Evolutionary conservation across 2,113 vertebrate species (phyloP).

Genomic region (Scopus umbretta): DNA sequence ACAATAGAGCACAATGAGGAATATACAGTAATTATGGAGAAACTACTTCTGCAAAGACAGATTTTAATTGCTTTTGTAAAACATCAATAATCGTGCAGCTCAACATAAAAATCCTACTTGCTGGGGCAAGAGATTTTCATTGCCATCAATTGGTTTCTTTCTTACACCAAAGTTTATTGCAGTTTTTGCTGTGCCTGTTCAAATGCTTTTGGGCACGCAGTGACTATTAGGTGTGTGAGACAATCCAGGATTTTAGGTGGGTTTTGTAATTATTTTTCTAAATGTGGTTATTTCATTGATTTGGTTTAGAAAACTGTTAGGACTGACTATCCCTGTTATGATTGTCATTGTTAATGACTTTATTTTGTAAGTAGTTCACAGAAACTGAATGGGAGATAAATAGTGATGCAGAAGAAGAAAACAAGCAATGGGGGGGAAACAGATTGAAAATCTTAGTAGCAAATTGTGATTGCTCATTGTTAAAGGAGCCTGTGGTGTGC

Average conservation of each 20-base stretch:
- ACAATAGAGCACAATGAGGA: not conserved
- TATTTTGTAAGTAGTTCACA: not conserved
- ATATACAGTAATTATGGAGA: not conserved
- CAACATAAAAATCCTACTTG: not conserved
- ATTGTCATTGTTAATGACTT: not conserved
- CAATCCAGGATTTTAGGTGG: not conserved
- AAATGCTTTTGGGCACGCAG: not conserved
- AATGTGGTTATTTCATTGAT: not conserved
- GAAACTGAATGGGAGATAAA: not conserved
- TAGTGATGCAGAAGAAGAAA: not conserved
- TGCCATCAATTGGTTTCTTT: not conserved
- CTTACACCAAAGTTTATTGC: not conserved
- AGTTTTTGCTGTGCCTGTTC: not conserved
- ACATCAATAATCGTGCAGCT: accelerated
- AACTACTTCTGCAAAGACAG: not conserved
- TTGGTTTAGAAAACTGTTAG: not conserved
- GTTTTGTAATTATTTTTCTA: not conserved
- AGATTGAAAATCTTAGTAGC: not conserved
- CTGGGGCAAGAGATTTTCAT: not conserved
- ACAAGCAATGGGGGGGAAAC: accelerated
- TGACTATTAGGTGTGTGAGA: not conserved
- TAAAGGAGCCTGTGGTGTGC: not conserved
- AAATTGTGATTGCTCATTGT: not conserved
- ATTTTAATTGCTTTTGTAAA: not conserved
- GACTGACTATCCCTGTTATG: not conserved